Percentiles rank a stretch among this genome's conserved stretches.
Conservation (phyloP, 2,888 invertebrate species). For the Leucozona laternaria region DNA sequence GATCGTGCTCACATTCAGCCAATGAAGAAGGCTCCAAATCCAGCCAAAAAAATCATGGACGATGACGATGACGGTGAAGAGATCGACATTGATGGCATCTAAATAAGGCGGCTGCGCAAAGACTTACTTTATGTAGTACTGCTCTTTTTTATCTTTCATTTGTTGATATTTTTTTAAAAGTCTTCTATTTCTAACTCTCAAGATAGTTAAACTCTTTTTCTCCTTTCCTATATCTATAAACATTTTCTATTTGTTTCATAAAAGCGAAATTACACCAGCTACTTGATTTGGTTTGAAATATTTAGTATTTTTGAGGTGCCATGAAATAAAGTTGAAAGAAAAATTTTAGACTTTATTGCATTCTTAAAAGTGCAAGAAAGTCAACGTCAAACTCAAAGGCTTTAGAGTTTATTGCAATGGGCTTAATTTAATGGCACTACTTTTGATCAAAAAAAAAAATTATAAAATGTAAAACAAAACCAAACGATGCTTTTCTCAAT, state of each 20-base stretch:
- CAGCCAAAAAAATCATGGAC: conserved; percentile 84
- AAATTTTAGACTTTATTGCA: no score
- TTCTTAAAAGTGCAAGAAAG: no score
- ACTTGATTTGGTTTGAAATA: conserved; percentile 42
- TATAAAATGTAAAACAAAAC: conserved; percentile 32
- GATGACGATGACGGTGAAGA: conserved; percentile 92
- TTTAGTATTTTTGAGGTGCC: conserved; percentile 59
- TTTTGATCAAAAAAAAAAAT: conserved; percentile 19
- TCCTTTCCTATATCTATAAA: conserved; percentile 29
- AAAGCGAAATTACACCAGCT: not conserved
- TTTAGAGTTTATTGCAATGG: no score
- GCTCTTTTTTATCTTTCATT: conserved; percentile 34
- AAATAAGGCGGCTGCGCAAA: conserved; percentile 81
- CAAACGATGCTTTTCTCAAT: not conserved
- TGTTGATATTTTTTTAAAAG: conserved; percentile 7
- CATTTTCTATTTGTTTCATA: conserved; percentile 6
- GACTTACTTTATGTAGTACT: conserved; percentile 30
- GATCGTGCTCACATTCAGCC: conserved; percentile 92
- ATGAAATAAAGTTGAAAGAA: no score
- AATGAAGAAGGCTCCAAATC: conserved; percentile 86
- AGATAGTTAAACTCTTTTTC: conserved; percentile 6
- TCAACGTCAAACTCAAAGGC: no score
- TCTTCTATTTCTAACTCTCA: conserved; percentile 15
- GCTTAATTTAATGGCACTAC: no score
- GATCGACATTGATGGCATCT: conserved; percentile 97